Evolutionary conservation across 23 tunicate species (phyloP).

Genomic region (Trididemnum nubilum): DNA sequence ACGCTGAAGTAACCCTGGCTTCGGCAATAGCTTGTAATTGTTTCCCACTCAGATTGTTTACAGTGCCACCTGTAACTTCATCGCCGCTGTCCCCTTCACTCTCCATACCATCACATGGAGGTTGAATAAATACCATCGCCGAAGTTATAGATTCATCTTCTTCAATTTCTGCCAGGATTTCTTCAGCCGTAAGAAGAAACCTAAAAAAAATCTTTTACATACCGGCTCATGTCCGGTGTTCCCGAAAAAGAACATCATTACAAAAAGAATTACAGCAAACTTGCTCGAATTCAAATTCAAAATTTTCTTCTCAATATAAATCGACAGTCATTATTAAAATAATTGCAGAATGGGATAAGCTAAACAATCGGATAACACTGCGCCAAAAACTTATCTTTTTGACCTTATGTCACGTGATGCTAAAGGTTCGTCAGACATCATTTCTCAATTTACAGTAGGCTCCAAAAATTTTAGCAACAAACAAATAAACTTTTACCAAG

Average conservation of each 20-base stretch:
- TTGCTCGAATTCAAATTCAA: constrained; percentile 2
- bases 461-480: constrained; percentile 20
- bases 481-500: constrained; percentile 27
- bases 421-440: too few species aligned
- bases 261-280: constrained; percentile 6
- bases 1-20: too few species aligned
- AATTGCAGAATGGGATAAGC: constrained; percentile 10
- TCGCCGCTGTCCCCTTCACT: constrained; percentile 20
- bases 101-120: constrained; percentile 2
- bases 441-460: neutral
- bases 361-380: neutral
- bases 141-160: constrained; percentile 5
- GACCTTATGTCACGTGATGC: neutral
- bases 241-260: too few species aligned
- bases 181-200: neutral
- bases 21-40: too few species aligned
- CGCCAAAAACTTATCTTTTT: too few species aligned
- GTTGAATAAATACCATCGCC: too few species aligned
- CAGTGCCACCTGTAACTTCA: too few species aligned
- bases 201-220: constrained; percentile 1
- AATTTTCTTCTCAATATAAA: constrained; percentile 3
- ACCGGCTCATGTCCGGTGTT: constrained; percentile 2
- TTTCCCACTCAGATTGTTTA: too few species aligned
- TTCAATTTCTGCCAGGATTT: neutral
- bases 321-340: neutral